Conservation (phyloP, 2,888 invertebrate species). For the Oxycera nigricornis region DNA sequence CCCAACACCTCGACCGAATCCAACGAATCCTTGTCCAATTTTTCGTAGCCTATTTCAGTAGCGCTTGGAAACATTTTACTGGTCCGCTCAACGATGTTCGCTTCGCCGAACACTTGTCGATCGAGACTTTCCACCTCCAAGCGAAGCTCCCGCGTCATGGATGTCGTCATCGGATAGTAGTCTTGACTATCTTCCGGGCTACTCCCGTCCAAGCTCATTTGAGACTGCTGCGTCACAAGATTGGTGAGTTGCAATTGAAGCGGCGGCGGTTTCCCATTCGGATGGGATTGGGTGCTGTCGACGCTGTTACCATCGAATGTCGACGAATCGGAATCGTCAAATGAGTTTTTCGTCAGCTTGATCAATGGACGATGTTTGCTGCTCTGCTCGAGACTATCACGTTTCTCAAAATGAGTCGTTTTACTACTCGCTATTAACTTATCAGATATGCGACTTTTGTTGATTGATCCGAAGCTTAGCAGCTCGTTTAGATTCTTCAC, state of each 20-base stretch:
- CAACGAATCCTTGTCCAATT: slow-evolving; percentile 60
- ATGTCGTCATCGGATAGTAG: slow-evolving; percentile 87
- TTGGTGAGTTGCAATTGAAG: slow-evolving; percentile 49
- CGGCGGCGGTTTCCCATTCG: slow-evolving; percentile 45
- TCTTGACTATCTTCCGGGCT: slow-evolving; percentile 84
- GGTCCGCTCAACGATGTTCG: slow-evolving; percentile 30
- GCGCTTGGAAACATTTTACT: slow-evolving; percentile 38
- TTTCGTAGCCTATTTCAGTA: slow-evolving; percentile 57
- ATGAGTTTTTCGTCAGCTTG: slow-evolving; percentile 62
- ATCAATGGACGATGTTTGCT: slow-evolving; percentile 59
- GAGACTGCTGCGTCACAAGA: slow-evolving; percentile 54
- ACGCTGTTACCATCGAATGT: slow-evolving; percentile 33
- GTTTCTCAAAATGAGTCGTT: slow-evolving; percentile 41
- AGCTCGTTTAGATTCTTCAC: slow-evolving; percentile 88
- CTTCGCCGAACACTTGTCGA: slow-evolving; percentile 78
- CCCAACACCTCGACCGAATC: slow-evolving; percentile 59
- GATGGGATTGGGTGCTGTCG: slow-evolving; percentile 36
- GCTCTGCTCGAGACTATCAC: slow-evolving; percentile 7
- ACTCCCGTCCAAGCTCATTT: slow-evolving; percentile 64
- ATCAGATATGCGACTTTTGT: slow-evolving; percentile 67
- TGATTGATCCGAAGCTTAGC: slow-evolving; percentile 75
- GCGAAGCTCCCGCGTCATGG: slow-evolving; percentile 82
- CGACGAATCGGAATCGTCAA: slow-evolving; percentile 64
- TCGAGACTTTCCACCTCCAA: slow-evolving; percentile 84
- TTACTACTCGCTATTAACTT: slow-evolving; percentile 48